Percentiles rank a stretch among this genome's conserved stretches.
Evolutionary conservation across 2,797 vertebrate genomes (phyloP).

Genomic region (Pipistrellus pygmaeus): DNA sequence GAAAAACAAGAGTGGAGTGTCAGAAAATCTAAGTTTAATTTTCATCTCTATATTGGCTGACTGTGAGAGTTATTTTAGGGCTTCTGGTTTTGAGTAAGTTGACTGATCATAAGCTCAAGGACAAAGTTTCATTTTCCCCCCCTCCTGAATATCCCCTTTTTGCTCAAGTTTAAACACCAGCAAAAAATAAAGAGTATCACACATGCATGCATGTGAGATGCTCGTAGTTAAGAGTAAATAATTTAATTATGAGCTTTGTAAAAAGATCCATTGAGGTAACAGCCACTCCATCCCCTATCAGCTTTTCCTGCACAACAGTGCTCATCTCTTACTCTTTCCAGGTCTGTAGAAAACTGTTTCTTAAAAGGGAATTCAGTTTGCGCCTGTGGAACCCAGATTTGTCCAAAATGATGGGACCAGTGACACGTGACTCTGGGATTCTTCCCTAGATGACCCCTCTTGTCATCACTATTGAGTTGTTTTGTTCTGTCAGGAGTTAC

Average conservation of each 20-base stretch:
- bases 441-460: neutral
- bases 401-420: neutral
- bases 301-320: neutral
- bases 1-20: slow-evolving; percentile 72
- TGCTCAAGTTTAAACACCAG: slow-evolving; percentile 1
- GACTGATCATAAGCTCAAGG: neutral
- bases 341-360: neutral
- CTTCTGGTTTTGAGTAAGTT: slow-evolving; percentile 8
- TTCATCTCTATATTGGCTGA: slow-evolving; percentile 71
- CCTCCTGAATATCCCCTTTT: neutral
- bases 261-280: neutral
- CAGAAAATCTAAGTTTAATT: slow-evolving; percentile 80
- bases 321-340: neutral
- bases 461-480: neutral
- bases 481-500: neutral
- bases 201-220: neutral
- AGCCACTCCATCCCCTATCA: neutral
- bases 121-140: neutral
- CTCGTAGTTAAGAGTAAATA: neutral
- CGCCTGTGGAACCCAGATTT: neutral
- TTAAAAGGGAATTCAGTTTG: neutral
- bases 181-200: neutral
- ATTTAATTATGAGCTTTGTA: neutral
- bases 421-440: neutral
- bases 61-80: slow-evolving; percentile 42